Base-by-base conservation (phyloP, 2,113 vertebrate genomes). In the Chloropsis hardwickii region DNA sequence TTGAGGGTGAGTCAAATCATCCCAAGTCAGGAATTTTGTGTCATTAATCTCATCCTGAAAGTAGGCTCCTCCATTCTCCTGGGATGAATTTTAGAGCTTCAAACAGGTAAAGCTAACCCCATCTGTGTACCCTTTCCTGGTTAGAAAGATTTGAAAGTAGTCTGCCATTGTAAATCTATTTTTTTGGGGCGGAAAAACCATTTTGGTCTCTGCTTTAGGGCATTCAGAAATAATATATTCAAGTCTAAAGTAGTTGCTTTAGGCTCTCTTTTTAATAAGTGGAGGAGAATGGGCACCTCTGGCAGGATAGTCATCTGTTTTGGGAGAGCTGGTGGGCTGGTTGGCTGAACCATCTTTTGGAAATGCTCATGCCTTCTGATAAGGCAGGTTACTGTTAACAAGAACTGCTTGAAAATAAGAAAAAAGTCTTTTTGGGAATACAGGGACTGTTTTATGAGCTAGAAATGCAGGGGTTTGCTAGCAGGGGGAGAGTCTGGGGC, bases 151-250 rank as follows among this genome's bases (percentile, higher is more conserved):
- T 58, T 67, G 47, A 45, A 76, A 48, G 25, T 12, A 71, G 61
- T 25, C 62, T 72, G 17, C 20, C 19, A 6, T 3, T 44, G 35
- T 57, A 80, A 58, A 53, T 53, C 15, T 3, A 0, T 53, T 77
- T 73, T 39, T 23, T 6, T 3, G 1, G 13, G 11, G 13, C 2
- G 2, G 6, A 24, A 11, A n/a, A 14, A 5, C 0, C 10, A 37
- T 69, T 61, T 78, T 69, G 28, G 4, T 48, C 6, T 10, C 4
- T 8, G 39, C 25, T 70, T 69, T 65, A 83, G 25, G 50, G 29
- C 28, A 73, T 69, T 65, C 45, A 86, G 40, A 83, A 83, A 61
- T 79, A 5, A 5, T 65, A 62, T 47, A 56, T 56, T n/a, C 31
- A 53, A 53, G 24, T 23, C 45, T 48, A 57, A 80, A 72, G 60